Conservation (phyloP, 2,888 invertebrate genomes). For the Plemyria rubiginata region DNA sequence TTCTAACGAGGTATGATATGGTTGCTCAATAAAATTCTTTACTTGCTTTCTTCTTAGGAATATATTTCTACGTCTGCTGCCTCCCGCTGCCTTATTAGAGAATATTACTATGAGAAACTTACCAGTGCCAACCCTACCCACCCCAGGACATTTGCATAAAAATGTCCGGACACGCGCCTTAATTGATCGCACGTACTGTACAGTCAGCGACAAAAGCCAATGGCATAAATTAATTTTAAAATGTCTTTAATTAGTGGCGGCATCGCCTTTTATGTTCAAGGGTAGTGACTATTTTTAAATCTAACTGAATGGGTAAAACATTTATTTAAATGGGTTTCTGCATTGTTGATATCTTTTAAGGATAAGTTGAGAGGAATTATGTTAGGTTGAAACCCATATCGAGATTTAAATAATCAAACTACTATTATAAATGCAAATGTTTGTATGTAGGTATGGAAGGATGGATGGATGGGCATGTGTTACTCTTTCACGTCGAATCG, state of each 20-base stretch:
- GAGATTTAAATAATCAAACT: conserved; percentile 15
- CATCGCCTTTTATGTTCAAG: conserved; percentile 34
- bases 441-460: too few species aligned
- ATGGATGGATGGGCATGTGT: too few species aligned
- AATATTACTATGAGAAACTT: not conserved
- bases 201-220: conserved; percentile 37
- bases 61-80: not conserved
- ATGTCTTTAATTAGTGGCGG: conserved; percentile 41
- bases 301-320: conserved; percentile 27
- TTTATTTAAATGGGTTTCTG: conserved; percentile 29
- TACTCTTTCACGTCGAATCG: too few species aligned
- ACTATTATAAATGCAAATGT: too few species aligned
- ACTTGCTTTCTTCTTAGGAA: too few species aligned
- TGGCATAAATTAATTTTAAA: conserved; percentile 39
- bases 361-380: conserved; percentile 24
- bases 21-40: too few species aligned
- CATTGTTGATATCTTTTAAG: conserved; percentile 23
- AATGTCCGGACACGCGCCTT: conserved; percentile 75
- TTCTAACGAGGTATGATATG: too few species aligned
- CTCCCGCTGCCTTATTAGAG: not conserved
- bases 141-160: conserved; percentile 71
- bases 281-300: conserved; percentile 31
- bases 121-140: conserved; percentile 31
- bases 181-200: conserved; percentile 65
- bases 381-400: conserved; percentile 21